Percentiles rank a stretch among this genome's conserved stretches.
Conservation (phyloP, 1,140 invertebrate species). For the Penaeus indicus region DNA sequence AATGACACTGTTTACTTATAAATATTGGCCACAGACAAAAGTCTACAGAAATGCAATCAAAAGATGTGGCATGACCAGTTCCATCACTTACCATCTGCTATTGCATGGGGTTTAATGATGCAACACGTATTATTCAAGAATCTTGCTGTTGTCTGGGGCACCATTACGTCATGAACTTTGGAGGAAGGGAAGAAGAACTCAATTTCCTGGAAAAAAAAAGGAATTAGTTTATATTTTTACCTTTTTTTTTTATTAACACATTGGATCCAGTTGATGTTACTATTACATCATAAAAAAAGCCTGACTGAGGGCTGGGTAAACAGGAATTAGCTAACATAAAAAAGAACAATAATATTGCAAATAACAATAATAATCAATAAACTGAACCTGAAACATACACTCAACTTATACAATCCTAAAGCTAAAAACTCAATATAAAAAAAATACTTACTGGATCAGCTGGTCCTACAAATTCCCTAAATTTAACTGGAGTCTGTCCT, state of each 20-base stretch:
- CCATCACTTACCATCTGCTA: conserved; percentile 77
- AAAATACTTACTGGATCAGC: conserved; percentile 82
- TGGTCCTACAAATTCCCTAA: conserved; percentile 89
- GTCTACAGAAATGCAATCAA: not conserved
- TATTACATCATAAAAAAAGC: not conserved
- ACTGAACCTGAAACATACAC: not conserved
- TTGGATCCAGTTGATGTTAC: not conserved
- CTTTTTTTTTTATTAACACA: not conserved
- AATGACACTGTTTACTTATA: no score
- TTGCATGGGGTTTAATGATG: conserved; percentile 92
- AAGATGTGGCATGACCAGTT: not conserved
- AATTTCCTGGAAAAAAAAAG: conserved; percentile 69
- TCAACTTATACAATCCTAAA: conserved; percentile 38
- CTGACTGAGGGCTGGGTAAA: no score
- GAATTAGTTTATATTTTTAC: not conserved
- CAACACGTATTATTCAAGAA: conserved; percentile 83
- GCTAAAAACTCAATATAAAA: not conserved
- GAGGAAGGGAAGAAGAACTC: conserved; percentile 79
- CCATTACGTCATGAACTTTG: conserved; percentile 71
- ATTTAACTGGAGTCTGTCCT: conserved; percentile 76
- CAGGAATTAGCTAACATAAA: no score
- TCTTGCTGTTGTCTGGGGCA: conserved; percentile 74
- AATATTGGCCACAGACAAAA: no score
- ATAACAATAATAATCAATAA: not conserved
- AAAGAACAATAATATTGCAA: no score